Evolutionary conservation across 2,113 vertebrate genomes (phyloP).

Genomic region (Eublepharis macularius): DNA sequence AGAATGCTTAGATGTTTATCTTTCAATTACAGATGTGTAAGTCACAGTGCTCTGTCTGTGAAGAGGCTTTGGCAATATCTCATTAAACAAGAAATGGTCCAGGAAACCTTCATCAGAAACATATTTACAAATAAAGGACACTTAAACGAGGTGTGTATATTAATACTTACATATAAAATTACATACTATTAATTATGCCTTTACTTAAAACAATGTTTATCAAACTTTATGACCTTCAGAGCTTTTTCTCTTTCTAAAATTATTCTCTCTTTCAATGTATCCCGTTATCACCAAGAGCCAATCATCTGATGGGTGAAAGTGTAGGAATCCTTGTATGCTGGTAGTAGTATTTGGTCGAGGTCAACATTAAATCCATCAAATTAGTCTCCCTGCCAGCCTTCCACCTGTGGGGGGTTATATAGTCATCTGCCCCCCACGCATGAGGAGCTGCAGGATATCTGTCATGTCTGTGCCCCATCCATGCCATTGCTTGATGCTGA

Average conservation of each 20-base stretch:
- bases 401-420: too few species aligned
- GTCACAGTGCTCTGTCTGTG: slow-evolving; percentile 84
- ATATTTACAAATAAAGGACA: slow-evolving; percentile 93
- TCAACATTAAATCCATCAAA: too few species aligned
- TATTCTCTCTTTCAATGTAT: not conserved
- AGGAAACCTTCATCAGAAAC: slow-evolving; percentile 96
- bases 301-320: not conserved
- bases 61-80: slow-evolving; percentile 96
- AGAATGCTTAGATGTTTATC: not conserved
- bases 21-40: slow-evolving; percentile 79
- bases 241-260: not conserved
- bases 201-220: not conserved
- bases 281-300: not conserved
- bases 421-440: too few species aligned
- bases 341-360: too few species aligned
- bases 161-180: not conserved
- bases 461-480: too few species aligned
- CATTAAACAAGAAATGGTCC: slow-evolving; percentile 93
- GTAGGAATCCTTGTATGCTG: not conserved
- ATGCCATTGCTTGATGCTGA: too few species aligned
- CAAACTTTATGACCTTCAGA: not conserved
- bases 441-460: too few species aligned
- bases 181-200: not conserved
- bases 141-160: slow-evolving; percentile 82
- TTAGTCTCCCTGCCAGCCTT: too few species aligned